Evolutionary conservation across 1,140 invertebrate species (phyloP).

Genomic region (Brachionus calyciflorus): DNA sequence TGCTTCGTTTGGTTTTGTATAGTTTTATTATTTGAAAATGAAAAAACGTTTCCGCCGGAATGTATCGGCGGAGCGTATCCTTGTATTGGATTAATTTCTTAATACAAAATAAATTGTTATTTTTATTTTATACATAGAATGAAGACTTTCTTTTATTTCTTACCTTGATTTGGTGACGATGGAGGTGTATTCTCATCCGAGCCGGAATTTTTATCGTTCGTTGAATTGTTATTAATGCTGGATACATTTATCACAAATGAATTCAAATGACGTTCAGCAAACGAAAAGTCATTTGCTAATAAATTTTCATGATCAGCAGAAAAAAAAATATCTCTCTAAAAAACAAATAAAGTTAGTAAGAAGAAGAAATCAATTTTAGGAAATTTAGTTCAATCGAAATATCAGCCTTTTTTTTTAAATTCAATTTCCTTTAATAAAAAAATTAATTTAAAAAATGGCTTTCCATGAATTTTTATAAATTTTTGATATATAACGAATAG

Average conservation of each 20-base stretch:
- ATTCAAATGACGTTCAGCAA: constrained; percentile 3
- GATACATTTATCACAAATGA: constrained; percentile 25
- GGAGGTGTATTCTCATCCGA: constrained; percentile 37
- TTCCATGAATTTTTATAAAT: no score
- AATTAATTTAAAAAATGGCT: no score
- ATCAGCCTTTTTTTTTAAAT: background rate
- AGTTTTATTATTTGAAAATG: background rate
- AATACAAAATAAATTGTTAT: background rate
- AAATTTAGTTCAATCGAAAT: background rate
- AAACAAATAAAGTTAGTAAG: no score
- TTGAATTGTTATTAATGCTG: background rate
- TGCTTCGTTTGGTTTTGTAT: constrained; percentile 1
- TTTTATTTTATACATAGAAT: background rate
- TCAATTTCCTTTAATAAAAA: background rate
- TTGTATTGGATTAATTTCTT: background rate
- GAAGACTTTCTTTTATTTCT: no score
- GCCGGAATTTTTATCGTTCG: constrained; percentile 14
- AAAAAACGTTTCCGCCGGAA: background rate
- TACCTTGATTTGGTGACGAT: constrained; percentile 25
- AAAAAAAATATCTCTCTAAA: constrained; percentile 28
- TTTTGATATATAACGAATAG: no score
- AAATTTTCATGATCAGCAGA: constrained; percentile 41
- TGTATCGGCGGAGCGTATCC: background rate
- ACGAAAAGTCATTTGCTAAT: background rate
- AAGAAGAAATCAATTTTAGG: background rate